Evolutionary conservation across 2,797 vertebrate genomes (phyloP).

Genomic region (Sebastes taczanowskii): DNA sequence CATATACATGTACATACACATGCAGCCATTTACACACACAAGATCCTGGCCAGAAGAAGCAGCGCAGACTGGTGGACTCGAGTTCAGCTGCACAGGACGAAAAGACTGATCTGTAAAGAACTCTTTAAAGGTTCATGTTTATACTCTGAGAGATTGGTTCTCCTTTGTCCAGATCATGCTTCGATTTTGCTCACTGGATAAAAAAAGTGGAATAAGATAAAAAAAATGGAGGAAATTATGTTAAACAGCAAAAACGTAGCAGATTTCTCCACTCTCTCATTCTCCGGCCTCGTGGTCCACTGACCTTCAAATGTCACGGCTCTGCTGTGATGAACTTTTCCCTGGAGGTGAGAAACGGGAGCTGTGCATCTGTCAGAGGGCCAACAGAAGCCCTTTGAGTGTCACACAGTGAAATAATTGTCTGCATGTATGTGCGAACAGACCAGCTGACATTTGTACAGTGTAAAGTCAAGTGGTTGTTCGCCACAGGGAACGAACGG

Average conservation of each 20-base stretch:
- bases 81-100: conserved; percentile 4
- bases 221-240: background rate
- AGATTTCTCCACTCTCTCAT: background rate
- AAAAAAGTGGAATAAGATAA: background rate
- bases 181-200: background rate
- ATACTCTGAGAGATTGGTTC: background rate
- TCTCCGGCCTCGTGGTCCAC: background rate
- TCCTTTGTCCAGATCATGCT: background rate
- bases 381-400: conserved; percentile 10
- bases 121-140: background rate
- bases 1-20: conserved; percentile 59
- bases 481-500: background rate
- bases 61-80: background rate
- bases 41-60: background rate
- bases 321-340: conserved; percentile 13
- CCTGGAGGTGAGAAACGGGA: background rate
- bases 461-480: conserved; percentile 33
- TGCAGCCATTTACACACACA: conserved; percentile 3
- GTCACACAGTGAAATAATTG: conserved; percentile 35
- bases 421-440: conserved; percentile 36
- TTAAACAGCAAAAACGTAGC: background rate
- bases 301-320: conserved; percentile 30
- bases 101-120: background rate
- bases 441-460: conserved; percentile 44
- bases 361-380: background rate